Evolutionary conservation across 2,888 invertebrate genomes (phyloP).

Genomic region (Hydraecia micacea): DNA sequence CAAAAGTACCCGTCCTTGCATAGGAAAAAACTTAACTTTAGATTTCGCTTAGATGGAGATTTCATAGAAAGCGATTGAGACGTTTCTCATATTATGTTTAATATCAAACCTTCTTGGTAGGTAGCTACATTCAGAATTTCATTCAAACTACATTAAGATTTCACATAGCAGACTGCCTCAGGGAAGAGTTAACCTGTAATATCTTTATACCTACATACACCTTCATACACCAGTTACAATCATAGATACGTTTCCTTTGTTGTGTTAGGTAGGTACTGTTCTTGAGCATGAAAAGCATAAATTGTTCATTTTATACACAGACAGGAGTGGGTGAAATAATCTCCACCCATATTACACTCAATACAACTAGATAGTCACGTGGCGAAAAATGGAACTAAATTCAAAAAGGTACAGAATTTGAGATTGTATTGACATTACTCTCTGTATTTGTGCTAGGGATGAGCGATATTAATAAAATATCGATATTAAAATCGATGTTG

Average conservation of each 20-base stretch:
- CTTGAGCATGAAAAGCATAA: no score
- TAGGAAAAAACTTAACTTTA: background rate
- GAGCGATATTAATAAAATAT: no score
- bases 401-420: background rate
- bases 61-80: no score
- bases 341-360: background rate
- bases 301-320: background rate
- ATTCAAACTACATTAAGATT: background rate
- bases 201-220: background rate
- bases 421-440: background rate
- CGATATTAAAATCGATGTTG: no score
- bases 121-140: background rate
- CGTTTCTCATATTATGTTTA: no score
- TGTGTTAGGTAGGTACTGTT: no score
- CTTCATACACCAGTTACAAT: no score
- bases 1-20: background rate
- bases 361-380: no score
- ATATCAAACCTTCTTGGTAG: no score
- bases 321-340: conserved; percentile 12
- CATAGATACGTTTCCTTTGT: no score
- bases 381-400: background rate
- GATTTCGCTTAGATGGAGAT: no score
- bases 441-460: no score
- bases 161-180: background rate
- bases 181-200: background rate